Conservation (phyloP, 1,140 invertebrate genomes). For the Polypedilum pembai region DNA sequence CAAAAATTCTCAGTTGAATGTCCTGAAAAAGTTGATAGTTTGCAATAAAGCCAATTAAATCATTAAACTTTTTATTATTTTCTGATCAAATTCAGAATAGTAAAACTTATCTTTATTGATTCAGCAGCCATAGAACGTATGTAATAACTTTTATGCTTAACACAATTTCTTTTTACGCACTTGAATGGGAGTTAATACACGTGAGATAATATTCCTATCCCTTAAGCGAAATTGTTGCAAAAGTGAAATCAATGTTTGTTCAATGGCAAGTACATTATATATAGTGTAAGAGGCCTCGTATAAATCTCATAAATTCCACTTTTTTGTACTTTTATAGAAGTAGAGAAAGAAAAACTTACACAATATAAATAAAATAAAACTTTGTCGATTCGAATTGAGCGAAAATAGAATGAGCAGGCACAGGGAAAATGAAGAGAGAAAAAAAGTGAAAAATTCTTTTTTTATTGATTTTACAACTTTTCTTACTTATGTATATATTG, state of each 20-base stretch:
- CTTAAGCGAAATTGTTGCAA: background rate
- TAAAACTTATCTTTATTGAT: too few relatives aligned
- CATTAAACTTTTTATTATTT: too few relatives aligned
- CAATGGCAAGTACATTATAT: constrained; percentile 7
- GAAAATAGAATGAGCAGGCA: background rate
- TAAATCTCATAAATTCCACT: constrained; percentile 12
- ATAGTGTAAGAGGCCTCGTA: background rate
- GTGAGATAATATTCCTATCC: constrained; percentile 4
- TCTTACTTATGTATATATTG: background rate
- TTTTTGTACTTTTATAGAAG: background rate
- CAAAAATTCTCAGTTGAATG: too few relatives aligned
- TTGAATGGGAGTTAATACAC: background rate
- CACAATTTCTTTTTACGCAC: background rate
- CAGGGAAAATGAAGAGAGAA: background rate
- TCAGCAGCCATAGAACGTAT: too few relatives aligned
- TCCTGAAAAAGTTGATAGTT: too few relatives aligned
- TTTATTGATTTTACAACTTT: constrained; percentile 26
- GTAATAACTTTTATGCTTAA: background rate
- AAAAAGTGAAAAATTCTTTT: background rate
- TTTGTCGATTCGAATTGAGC: background rate
- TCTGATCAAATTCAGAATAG: too few relatives aligned
- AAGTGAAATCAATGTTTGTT: constrained; percentile 18
- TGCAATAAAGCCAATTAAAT: too few relatives aligned
- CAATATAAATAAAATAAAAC: constrained; percentile 26
- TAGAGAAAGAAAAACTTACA: constrained; percentile 13